Base-by-base conservation (phyloP, 2,888 invertebrate species). In the Nephrotoma flavescens region DNA sequence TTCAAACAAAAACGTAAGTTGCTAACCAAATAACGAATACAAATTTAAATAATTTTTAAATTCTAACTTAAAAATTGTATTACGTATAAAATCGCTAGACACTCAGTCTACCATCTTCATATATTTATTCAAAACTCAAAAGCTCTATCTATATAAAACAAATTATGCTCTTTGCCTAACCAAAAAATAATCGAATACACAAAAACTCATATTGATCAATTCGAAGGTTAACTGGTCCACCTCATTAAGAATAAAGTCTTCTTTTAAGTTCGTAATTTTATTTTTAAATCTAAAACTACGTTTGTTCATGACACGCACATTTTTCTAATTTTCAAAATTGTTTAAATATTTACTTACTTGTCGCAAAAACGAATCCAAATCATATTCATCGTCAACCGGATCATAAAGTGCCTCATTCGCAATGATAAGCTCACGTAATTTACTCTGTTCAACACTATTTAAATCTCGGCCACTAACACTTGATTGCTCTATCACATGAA, bases 341-440 rank as follows among this genome's bases (percentile, higher is more conserved):
- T 31, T 15, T 83, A 83, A 83, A 83, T 31, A 2, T 15, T 42
- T 7, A 84, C 84, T 42, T 84, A 84, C 84, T 42, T 84, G 84
- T 31, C 41, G 42, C 42, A n/a, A 15, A 83, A 88, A 19, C 86
- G 42, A 87, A 83, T 57, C 71, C 86, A 87, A 87, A 45, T 84
- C 84, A 42, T 84, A 92, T 90, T 97, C 97, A 88, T 96, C 96
- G 89, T 97, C 96, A 3, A 97, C 93, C 5, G 97, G 97, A 86
- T 96, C 95, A 89, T 96, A 93, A 44, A 97, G 92, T 0, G 97
- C 85, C 31, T 85, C 44, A 90, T 97, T 96, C 0, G 97, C 97
- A 5, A 96, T 94, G 87, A 97, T 95, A 86, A 97, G 91, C 91
- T 97, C 97, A 89, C 96, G 96, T 86, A 97, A 91, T 91, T 97